Percentiles rank a stretch among this genome's conserved stretches.
Evolutionary conservation across 1,140 invertebrate genomes (phyloP).

Genomic region (Aphelinus atriplicis): DNA sequence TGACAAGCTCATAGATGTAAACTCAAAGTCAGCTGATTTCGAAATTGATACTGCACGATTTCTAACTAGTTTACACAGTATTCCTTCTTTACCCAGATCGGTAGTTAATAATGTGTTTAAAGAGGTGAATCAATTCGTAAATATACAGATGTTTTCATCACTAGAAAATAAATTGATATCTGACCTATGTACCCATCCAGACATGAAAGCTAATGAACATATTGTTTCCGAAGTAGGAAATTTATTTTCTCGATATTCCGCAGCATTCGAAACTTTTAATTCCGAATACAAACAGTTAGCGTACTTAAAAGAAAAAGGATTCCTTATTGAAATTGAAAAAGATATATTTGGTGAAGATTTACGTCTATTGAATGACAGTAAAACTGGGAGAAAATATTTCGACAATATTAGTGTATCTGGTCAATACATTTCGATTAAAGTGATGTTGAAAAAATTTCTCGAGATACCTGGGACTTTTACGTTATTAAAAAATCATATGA

Average conservation of each 20-base stretch:
- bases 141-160: background rate
- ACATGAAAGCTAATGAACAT: background rate
- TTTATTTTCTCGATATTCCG: background rate
- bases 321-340: background rate
- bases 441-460: slow-evolving; percentile 28
- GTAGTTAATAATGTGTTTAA: background rate
- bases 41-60: background rate
- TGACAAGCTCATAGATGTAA: too few relatives aligned
- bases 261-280: background rate
- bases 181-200: too few relatives aligned
- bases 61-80: background rate
- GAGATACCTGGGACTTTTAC: slow-evolving; percentile 33
- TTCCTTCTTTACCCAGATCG: background rate
- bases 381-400: slow-evolving; percentile 20
- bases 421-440: slow-evolving; percentile 26
- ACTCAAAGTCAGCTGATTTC: too few relatives aligned
- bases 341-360: slow-evolving; percentile 28
- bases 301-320: background rate
- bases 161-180: background rate
- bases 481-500: slow-evolving; percentile 8
- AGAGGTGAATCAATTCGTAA: slow-evolving; percentile 1
- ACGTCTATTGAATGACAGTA: slow-evolving; percentile 22
- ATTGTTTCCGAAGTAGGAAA: background rate
- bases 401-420: slow-evolving; percentile 25
- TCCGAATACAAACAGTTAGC: background rate